Percentiles rank a stretch among this genome's conserved stretches.
Conservation (phyloP, 2,113 vertebrate genomes). For the Malurus cyaneus region DNA sequence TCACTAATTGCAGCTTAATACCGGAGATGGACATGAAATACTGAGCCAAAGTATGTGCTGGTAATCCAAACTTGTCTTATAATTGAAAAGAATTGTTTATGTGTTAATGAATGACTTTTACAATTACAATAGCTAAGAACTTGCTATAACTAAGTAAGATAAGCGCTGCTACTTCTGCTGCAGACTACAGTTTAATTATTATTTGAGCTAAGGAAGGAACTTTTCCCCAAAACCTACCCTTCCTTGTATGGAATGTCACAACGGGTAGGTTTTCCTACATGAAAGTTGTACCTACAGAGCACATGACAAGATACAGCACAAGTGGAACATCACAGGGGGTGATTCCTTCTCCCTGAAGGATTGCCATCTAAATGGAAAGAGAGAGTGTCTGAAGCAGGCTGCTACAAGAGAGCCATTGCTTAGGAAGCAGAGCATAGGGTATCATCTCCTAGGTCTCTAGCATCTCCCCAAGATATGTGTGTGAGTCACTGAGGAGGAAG, state of each 20-base stretch:
- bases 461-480: neutral
- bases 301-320: neutral
- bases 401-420: neutral
- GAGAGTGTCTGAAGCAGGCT: neutral
- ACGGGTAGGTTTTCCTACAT: neutral
- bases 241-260: neutral
- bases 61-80: neutral
- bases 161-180: neutral
- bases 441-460: neutral
- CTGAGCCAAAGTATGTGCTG: neutral
- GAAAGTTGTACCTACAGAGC: neutral
- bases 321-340: neutral
- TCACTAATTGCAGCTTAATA: slow-evolving; percentile 65
- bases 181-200: neutral
- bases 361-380: neutral
- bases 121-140: neutral
- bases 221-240: neutral
- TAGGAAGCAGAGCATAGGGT: neutral
- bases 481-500: neutral
- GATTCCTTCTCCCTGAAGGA: neutral
- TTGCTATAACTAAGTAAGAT: neutral
- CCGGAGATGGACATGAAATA: slow-evolving; percentile 36
- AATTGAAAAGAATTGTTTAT: neutral
- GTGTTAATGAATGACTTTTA: neutral
- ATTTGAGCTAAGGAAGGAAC: neutral